These are phyloP conservation scores for Todus mexicanus DNA, from an alignment of 2,797 vertebrate species.

Conservation along the genomic window DNA sequence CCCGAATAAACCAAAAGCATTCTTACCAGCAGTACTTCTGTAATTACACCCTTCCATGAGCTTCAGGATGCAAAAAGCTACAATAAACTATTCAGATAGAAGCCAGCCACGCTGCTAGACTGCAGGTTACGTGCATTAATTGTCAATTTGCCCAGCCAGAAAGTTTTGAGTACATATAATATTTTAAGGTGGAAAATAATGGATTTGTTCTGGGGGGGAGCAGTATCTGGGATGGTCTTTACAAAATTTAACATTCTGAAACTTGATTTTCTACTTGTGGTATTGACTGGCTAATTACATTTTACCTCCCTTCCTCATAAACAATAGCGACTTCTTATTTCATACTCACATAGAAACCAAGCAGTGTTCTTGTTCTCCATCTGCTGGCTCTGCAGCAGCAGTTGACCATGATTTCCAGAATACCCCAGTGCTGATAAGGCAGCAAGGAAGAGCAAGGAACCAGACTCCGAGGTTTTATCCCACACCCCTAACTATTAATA, in stretches of 20 bases:
- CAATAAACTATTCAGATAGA: not conserved
- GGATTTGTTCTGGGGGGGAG: too few species aligned
- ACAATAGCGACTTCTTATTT: not conserved
- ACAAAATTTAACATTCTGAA: not conserved
- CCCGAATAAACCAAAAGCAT: not conserved
- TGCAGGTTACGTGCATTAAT: not conserved
- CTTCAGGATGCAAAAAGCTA: not conserved
- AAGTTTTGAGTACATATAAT: not conserved
- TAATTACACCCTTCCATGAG: not conserved
- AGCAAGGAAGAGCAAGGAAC: not conserved
- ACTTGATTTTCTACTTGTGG: not conserved
- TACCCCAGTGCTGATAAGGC: not conserved
- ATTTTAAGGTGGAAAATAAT: not conserved
- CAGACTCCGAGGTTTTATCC: not conserved
- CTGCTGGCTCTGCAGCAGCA: slow-evolving; percentile 34
- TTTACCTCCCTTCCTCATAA: not conserved
- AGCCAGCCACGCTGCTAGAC: accelerated
- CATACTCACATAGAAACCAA: not conserved
- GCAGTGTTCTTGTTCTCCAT: not conserved
- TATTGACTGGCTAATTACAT: not conserved
- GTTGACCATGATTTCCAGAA: not conserved
- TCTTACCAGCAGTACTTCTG: not conserved
- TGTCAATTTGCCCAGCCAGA: not conserved
- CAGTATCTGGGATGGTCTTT: not conserved
- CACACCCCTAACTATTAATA: not conserved